Evolutionary conservation across 2,113 vertebrate genomes (phyloP), one percentile per base, ranked within the genome.

Genomic region (Mixornis gularis): DNA sequence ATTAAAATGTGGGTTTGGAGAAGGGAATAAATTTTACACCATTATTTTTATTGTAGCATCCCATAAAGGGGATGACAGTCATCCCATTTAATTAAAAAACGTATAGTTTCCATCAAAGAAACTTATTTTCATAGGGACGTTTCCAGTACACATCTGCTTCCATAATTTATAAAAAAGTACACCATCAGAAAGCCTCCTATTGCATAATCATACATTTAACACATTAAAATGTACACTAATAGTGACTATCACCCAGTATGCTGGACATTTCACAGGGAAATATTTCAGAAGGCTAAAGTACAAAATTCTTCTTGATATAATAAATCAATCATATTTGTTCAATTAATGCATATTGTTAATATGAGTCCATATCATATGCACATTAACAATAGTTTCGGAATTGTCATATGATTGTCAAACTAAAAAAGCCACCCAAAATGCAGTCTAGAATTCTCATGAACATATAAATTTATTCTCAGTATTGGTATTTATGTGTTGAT

Each of bases 351-450:
- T 19, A 43, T 13, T 76, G 1, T 12, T 41, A 20, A 26, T 85
- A 18, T n/a, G 10, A 15, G 8, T 24, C 17, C 9, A 12, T 64
- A 32, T 10, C 6, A 0, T n/a, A 55, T 27, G 3, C 24, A 36
- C 32, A 32, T n/a, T 59, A 74, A 13, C 6, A 71, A 30, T 44
- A 26, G 8, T 26, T 77, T 70, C 69, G 38, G 10, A 68, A 59
- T 44, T 58, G 4, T 38, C 69, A 65, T 10, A 4, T 11, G 12
- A 3, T 6, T 41, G 4, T 38, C 1, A 44, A 72, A 53, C 8
- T 14, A 49, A 81, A 52, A 74, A 29, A 2, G 0, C 3, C 40
- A 44, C 1, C 10, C 3, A 34, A 82, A 64, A 41, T 64, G 27
- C 24, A 29, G 9, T 26, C 18, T 29, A 32, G 32, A 82, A 34